Percentiles rank a stretch among this genome's conserved stretches.
phyloP scores from a whole-genome alignment of 2,888 invertebrate genomes.

The Trisateles emortualis region DNA sequence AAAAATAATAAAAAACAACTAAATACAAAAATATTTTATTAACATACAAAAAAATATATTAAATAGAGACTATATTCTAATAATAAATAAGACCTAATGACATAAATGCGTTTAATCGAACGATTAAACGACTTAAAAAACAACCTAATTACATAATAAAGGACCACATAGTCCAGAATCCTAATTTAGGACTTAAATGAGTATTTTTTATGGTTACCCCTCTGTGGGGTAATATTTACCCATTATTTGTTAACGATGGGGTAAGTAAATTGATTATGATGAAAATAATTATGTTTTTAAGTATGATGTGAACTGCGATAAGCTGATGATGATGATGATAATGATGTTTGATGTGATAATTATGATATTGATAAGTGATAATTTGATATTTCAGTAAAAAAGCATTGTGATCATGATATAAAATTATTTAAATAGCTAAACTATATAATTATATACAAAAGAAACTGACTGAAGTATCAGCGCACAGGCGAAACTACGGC shows the following conservation, averaged over 20 bases:
- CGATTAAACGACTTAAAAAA: constrained; percentile 6
- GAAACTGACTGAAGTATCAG: too few relatives aligned
- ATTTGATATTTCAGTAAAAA: too few relatives aligned
- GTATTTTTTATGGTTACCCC: constrained; percentile 26
- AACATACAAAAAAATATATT: constrained; percentile 45
- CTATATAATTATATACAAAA: too few relatives aligned
- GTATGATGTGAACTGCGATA: too few relatives aligned
- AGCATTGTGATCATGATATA: too few relatives aligned
- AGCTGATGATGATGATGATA: too few relatives aligned
- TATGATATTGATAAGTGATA: too few relatives aligned
- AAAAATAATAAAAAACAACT: background rate
- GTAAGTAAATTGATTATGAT: background rate
- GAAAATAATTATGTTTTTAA: background rate
- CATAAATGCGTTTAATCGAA: constrained; percentile 13
- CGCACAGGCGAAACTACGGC: too few relatives aligned
- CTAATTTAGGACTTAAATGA: constrained; percentile 72
- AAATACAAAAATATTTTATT: constrained; percentile 47
- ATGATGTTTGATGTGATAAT: too few relatives aligned
- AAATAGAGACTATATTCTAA: constrained; percentile 41
- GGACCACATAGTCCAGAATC: constrained; percentile 70
- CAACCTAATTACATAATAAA: constrained; percentile 36
- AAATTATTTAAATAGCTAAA: too few relatives aligned
- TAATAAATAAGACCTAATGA: constrained; percentile 49
- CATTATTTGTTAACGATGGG: constrained; percentile 14
- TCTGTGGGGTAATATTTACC: constrained; percentile 17